A percentile compares a stretch with the other conserved stretches of the same genome.
phyloP scores from a whole-genome alignment of 2,113 vertebrate species.

The Capreolus pygargus region DNA sequence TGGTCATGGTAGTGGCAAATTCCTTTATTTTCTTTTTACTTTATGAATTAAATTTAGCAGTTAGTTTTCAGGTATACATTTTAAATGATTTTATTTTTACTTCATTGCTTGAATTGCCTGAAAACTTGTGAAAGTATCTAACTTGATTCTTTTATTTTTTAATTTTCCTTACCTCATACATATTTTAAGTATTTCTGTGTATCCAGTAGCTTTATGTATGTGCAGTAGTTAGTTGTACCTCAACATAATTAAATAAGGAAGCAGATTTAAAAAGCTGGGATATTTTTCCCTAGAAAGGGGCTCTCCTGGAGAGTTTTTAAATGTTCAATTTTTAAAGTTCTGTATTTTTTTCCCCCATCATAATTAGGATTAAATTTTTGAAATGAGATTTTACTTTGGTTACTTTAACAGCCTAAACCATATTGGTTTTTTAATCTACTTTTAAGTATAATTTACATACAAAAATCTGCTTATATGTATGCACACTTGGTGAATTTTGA shows the following conservation, averaged over 20 bases:
- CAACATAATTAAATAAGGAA: not conserved
- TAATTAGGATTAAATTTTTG: conserved; percentile 16
- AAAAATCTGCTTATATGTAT: not conserved
- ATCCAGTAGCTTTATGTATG: not conserved
- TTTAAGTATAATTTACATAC: not conserved
- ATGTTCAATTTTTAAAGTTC: not conserved
- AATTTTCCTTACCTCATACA: not conserved
- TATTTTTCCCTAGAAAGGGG: not conserved
- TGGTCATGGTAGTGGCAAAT: not conserved
- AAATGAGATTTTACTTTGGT: not conserved
- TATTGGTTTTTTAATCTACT: not conserved
- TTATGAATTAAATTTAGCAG: not conserved
- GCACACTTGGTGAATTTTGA: not conserved
- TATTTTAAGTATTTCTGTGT: not conserved
- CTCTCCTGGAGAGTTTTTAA: not conserved
- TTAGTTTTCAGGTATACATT: not conserved
- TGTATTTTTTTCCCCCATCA: not conserved
- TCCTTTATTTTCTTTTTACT: not conserved
- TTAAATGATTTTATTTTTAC: not conserved
- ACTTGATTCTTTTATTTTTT: not conserved
- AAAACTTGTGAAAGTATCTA: not conserved
- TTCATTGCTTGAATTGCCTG: not conserved
- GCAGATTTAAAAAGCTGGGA: not conserved
- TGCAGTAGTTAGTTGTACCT: not conserved
- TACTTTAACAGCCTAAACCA: not conserved